Evolutionary conservation across 2,113 vertebrate species (phyloP), one percentile per base, ranked within the genome.

Genomic region (Oriolus oriolus): DNA sequence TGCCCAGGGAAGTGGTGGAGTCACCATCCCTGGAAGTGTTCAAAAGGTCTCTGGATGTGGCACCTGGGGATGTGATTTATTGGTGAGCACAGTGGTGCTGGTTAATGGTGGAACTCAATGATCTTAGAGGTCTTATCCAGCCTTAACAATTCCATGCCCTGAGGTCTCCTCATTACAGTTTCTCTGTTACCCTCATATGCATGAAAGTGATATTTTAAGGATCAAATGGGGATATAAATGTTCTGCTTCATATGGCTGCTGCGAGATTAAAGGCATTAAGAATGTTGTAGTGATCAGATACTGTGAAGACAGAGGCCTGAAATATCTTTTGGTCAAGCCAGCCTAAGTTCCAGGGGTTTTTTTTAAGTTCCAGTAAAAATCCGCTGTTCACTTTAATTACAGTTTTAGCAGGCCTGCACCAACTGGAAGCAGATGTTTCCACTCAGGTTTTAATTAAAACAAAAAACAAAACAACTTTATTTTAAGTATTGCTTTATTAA

Each of bases 31-130:
- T 81, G 52, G 33, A n/a, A 39, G 7, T 11, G 33, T 17, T 24
- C 44, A 9, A 21, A 45, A 52, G 5, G 13, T 24, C 10, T 21
- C 22, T 28, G 52, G 27, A 44, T 20, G 37, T 50, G 68, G 50
- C 52, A 50, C 31, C 14, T 50, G 44, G 12, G 18, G 35, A 28
- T 0, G 6, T 16, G 63, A 8, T 53, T 69, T 24, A 13, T 5
- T 57, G 50, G 14, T 57, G 31, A 66, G 14, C 13, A 16, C 0
- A 0, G 21, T 37, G 31, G 21, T 59, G 31, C 37, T 81, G 16
- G 6, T 44, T 26, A 31, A 33, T 22, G 50, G 6, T 33, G 6
- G 8, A n/a, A 64, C 13, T 9, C 0, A 0, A 17, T n/a, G 44
- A 33, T 3, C 37, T 14, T 28, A 27, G 33, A 52, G 27, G 7